A percentile compares a stretch with the other conserved stretches of the same genome.
Conservation (phyloP, 2,113 vertebrate species). For the Pogona vitticeps region DNA sequence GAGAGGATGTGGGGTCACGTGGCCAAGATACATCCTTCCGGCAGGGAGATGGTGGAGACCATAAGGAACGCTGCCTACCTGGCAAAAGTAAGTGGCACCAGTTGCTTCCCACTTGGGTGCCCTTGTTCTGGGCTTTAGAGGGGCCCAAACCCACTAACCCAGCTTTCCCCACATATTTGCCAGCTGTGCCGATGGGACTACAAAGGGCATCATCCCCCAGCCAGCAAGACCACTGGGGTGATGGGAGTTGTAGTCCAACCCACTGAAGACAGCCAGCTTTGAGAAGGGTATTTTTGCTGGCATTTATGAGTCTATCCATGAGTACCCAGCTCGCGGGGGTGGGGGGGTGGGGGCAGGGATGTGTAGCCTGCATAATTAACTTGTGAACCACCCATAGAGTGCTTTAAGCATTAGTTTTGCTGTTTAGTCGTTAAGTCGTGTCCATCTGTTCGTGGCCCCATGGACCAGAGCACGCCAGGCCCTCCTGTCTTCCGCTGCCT, state of each 20-base stretch:
- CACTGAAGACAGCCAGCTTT: not conserved
- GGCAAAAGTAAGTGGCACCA: constrained; percentile 83
- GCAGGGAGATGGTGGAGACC: constrained; percentile 89
- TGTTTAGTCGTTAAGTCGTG: no score
- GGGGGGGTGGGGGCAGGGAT: no score
- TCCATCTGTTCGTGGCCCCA: no score
- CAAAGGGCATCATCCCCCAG: not conserved
- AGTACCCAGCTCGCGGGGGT: no score
- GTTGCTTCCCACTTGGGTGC: no score
- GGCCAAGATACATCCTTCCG: constrained; percentile 88
- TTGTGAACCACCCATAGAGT: no score
- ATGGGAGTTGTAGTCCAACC: not conserved
- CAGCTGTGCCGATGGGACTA: no score
- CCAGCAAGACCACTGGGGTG: not conserved
- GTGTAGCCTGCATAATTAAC: no score
- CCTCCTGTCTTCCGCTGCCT: no score
- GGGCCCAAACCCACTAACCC: not conserved
- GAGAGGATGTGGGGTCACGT: constrained; percentile 96
- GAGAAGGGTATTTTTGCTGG: not conserved
- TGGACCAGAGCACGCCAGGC: not conserved
- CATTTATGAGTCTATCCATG: no score
- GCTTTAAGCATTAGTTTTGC: no score
- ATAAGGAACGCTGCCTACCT: constrained; percentile 87
- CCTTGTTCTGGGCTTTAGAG: not conserved
- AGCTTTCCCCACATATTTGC: not conserved